Evolutionary conservation across 2,113 vertebrate genomes (phyloP).

Genomic region (Chaetorhynchus papuensis): DNA sequence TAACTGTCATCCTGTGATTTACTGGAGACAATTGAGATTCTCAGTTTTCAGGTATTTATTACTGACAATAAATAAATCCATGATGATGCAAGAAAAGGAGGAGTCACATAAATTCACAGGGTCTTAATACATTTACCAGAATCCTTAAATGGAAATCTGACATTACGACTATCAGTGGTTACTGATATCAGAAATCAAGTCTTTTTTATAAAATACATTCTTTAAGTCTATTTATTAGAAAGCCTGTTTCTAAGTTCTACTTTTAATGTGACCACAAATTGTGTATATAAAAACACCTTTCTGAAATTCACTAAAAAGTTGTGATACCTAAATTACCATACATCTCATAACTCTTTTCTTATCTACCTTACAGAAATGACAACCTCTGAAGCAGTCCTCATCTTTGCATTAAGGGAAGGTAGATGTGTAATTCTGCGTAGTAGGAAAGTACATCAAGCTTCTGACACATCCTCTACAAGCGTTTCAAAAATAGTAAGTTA

Average conservation of each 20-base stretch:
- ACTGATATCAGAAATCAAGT: neutral
- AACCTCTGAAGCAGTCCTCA: neutral
- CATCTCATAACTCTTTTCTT: neutral
- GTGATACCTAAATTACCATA: neutral
- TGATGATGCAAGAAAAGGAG: neutral
- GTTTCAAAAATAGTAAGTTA: conserved; percentile 40
- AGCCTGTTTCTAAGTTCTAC: neutral
- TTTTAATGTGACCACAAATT: neutral
- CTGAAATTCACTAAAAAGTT: neutral
- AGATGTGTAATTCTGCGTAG: neutral
- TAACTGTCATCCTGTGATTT: fast-evolving
- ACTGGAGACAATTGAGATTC: neutral
- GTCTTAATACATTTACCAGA: neutral
- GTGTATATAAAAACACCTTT: neutral
- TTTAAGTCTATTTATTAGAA: neutral
- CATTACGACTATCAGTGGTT: neutral
- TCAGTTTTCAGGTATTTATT: neutral
- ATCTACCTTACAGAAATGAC: neutral
- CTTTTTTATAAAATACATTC: neutral
- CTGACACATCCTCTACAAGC: conserved; percentile 21
- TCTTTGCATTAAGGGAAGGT: neutral
- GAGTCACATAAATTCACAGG: neutral
- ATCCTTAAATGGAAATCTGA: neutral
- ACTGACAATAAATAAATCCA: neutral
- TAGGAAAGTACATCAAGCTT: conserved; percentile 5